Evolutionary conservation across 1,140 invertebrate species (phyloP).

Genomic region (Capitella teleta): DNA sequence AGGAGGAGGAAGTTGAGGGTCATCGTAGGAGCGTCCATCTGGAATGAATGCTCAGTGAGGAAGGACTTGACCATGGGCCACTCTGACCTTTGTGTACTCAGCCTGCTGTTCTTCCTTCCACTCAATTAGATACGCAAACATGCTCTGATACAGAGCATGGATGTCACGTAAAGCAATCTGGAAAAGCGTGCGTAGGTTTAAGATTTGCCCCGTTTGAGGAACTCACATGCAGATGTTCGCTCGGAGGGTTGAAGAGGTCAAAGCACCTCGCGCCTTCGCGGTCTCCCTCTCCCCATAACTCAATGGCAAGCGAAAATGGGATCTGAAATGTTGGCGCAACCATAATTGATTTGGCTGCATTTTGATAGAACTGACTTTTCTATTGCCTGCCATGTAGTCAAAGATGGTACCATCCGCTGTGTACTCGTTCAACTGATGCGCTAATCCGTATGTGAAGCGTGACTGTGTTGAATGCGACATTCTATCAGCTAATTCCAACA

Average conservation of each 20-base stretch:
- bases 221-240: slow-evolving; percentile 23
- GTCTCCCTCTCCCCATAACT: slow-evolving; percentile 26
- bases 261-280: slow-evolving; percentile 26
- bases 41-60: no score
- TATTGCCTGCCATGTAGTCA: slow-evolving; percentile 35
- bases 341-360: not conserved
- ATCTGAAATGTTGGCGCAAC: slow-evolving; percentile 24
- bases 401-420: slow-evolving; percentile 35
- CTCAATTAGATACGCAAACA: slow-evolving; percentile 17
- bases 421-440: slow-evolving; percentile 24
- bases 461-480: slow-evolving; percentile 20
- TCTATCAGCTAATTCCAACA: slow-evolving; percentile 21
- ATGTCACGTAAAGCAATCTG: slow-evolving; percentile 20
- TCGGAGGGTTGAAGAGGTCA: slow-evolving; percentile 35
- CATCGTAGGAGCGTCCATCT: no score
- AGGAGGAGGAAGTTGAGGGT: no score
- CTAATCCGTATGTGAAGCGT: slow-evolving; percentile 22
- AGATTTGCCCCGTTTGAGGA: not conserved
- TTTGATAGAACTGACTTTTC: slow-evolving; percentile 18
- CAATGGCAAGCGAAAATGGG: slow-evolving; percentile 32
- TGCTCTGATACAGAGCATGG: slow-evolving; percentile 23
- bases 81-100: no score
- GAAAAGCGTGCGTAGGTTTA: slow-evolving; percentile 9
- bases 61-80: no score
- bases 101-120: slow-evolving; percentile 16